These are phyloP conservation scores for Eriocheir sinensis DNA, from an alignment of 1,140 invertebrate species.

Conservation along the genomic window DNA sequence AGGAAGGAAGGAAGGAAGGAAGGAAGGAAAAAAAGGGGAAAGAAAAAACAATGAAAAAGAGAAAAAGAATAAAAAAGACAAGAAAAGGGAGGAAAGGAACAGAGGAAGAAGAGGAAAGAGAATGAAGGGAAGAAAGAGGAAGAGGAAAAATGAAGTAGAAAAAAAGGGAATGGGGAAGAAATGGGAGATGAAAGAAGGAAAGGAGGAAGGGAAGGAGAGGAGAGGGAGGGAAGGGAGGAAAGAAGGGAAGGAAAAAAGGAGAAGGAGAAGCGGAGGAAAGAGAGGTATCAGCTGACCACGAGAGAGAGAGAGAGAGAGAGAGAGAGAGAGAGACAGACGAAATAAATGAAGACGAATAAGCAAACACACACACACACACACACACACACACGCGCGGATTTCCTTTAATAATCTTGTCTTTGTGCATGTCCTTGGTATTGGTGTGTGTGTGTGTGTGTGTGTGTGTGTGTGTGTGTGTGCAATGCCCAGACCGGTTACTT, in stretches of 20 bases:
- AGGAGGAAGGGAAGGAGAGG: too few relatives aligned
- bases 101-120: not conserved
- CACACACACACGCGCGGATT: not conserved
- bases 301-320: not conserved
- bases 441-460: conserved; percentile 21
- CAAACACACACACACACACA: not conserved
- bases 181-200: not conserved
- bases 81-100: not conserved
- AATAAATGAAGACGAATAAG: not conserved
- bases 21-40: not conserved
- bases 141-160: not conserved
- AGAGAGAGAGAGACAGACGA: not conserved
- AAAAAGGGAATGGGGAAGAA: not conserved
- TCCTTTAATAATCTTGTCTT: too few relatives aligned
- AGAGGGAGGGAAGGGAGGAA: not conserved
- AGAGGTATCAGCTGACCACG: too few relatives aligned
- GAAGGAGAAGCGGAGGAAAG: not conserved
- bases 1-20: not conserved
- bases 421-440: not conserved
- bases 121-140: too few relatives aligned
- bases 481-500: too few relatives aligned
- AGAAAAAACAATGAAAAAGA: not conserved
- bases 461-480: conserved; percentile 36
- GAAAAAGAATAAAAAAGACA: not conserved
- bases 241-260: not conserved